A percentile compares a stretch with the other conserved stretches of the same genome.
These are phyloP conservation scores for Rhinophrynus dorsalis DNA, from an alignment of 2,797 vertebrate genomes.

Conservation along the genomic window DNA sequence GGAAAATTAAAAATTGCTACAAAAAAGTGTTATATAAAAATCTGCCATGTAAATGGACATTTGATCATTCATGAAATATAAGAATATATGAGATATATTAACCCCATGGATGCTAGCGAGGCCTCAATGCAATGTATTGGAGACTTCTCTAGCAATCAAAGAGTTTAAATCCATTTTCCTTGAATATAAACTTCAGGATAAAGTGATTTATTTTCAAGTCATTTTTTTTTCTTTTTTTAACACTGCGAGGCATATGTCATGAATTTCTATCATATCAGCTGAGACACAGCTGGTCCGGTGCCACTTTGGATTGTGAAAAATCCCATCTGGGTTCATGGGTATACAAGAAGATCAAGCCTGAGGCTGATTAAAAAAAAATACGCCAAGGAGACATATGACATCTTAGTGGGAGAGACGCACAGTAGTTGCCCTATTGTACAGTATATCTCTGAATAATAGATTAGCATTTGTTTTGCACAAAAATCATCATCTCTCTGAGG, in stretches of 20 bases:
- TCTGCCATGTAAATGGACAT: too few relatives aligned
- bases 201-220: slow-evolving; percentile 51
- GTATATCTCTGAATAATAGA: slow-evolving; percentile 13
- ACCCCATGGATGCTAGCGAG: too few relatives aligned
- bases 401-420: slow-evolving; percentile 51
- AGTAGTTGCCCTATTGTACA: slow-evolving; percentile 27
- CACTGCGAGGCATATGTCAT: slow-evolving; percentile 28
- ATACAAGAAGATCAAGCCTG: slow-evolving; percentile 31
- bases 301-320: slow-evolving; percentile 1
- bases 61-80: too few relatives aligned
- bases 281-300: slow-evolving; percentile 40
- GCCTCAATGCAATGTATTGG: too few relatives aligned
- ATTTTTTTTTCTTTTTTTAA: too few relatives aligned
- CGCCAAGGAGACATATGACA: slow-evolving; percentile 50
- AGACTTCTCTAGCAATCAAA: too few relatives aligned
- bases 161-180: background rate
- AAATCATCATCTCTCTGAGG: background rate
- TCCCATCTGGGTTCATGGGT: slow-evolving; percentile 38
- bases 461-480: background rate
- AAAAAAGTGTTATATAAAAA: too few relatives aligned
- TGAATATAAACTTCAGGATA: slow-evolving; percentile 42
- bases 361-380: slow-evolving; percentile 37
- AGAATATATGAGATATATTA: too few relatives aligned
- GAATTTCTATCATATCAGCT: slow-evolving; percentile 41
- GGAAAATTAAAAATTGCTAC: too few relatives aligned